Conservation (phyloP, 2,113 vertebrate genomes). For the Cathartes aura region DNA sequence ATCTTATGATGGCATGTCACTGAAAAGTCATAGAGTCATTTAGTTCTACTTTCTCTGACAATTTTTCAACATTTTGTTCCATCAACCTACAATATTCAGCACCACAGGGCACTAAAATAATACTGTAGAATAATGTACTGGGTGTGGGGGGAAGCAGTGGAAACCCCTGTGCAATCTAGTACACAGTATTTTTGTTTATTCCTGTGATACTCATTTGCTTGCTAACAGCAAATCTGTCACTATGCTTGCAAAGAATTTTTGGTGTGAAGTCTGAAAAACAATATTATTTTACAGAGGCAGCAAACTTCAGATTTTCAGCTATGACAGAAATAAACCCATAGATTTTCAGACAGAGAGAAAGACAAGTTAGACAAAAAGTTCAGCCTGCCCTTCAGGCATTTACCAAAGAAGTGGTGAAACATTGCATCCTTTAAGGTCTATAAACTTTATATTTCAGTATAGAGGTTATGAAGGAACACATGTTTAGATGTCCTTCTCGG, state of each 20-base stretch:
- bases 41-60: background rate
- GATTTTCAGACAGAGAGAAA: background rate
- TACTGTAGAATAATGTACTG: background rate
- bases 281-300: background rate
- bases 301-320: background rate
- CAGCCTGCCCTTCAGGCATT: background rate
- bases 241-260: background rate
- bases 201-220: background rate
- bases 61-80: background rate
- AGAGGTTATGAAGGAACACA: background rate
- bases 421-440: background rate
- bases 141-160: rapidly evolving
- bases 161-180: background rate
- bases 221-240: background rate
- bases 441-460: background rate
- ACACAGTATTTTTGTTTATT: background rate
- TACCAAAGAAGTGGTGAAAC: background rate
- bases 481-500: background rate
- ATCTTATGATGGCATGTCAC: background rate
- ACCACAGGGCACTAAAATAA: background rate
- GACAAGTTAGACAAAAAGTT: background rate
- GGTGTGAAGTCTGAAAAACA: background rate
- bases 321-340: background rate
- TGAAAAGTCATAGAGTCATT: background rate
- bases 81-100: background rate